Base-by-base conservation (phyloP, 2,113 vertebrate genomes). In the Trochalopteron elliotii region DNA sequence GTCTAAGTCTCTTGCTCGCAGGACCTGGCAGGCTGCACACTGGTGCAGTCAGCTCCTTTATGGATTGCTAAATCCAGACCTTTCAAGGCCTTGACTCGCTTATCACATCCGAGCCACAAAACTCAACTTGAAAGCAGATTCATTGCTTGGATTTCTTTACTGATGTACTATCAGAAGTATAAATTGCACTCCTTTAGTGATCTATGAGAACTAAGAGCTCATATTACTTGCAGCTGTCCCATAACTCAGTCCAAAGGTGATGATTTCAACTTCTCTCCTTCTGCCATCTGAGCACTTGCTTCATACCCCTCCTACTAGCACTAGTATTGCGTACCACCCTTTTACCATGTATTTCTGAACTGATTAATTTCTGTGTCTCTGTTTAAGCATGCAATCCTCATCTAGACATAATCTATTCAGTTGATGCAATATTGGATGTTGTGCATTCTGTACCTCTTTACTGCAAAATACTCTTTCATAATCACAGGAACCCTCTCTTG, bases 241-340 rank as follows among this genome's bases (percentile, higher is more conserved):
- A 91, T 87, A 94, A 91, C 47, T 94, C 84, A 81, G 74, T 74
- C 55, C 45, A 89, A 85, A 89, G 72, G 50, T 72, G n/a, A 88
- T 88, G 35, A 92, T 70, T 55, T 59, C 78, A 90, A 37, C 57
- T 92, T 65, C 31, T 61, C 70, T 88, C 37, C 65, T 75, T 52
- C 55, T 57, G 31, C 31, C 21, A 33, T 39, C 35, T 30, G 52
- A 37, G 39, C 49, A 23, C 90, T 90, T 72, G 56, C 72, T 83
- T 89, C 65, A 55, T 59, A 64, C 1, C 12, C 14, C 21, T 83
- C 49, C 49, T 42, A 18, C 25, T 33, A 63, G 61, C 56, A 69
- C 9, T 35, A 33, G 16, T 27, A 40, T 44, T 50, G 37, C n/a
- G 33, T 14, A 25, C 27, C 13, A 53, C 22, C 5, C 49, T 20